Evolutionary conservation across 2,888 invertebrate genomes (phyloP), one percentile per base, ranked within the genome.

Genomic region (Imbricaverruca yamaguchii): DNA sequence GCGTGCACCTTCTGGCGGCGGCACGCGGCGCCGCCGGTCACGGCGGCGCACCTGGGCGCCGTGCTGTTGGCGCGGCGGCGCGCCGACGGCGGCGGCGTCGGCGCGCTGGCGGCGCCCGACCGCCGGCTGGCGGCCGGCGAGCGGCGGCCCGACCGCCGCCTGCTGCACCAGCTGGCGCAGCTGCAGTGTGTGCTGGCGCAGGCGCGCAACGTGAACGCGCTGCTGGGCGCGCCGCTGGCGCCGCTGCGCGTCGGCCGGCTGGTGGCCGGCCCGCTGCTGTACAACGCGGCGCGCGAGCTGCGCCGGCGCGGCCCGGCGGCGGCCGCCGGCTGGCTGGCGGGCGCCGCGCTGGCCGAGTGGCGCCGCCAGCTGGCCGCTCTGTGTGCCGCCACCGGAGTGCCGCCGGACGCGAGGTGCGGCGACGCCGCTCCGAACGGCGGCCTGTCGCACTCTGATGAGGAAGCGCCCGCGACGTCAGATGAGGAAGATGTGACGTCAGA

Each of bases 301-400:
- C 13, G 56, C n/a, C n/a, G 82, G 83, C 23, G 80, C 87, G 15
- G 87, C 89, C 65, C 89, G 91, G 77, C 89, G 92, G 39, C 6
- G 61, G 56, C 80, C 81, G 67, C 57, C 81, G 25, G 88, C 91
- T 81, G 92, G 92, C 0, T 92, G 93, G 25, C 90, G 92, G 21
- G 89, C 93, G 80, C 92, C 92, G 9, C 93, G 21, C 74, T 74
- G 74, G 21, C 6, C 10, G 74, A 55, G 74, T 74, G 74, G 74
- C 15, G 21, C 18, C 53, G 53, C 3, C 9, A 21, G 74, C 53
- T 74, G 74, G 53, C 15, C 21, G 21, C 8, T 0, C 55, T 74
- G 13, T 74, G 74, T 13, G 53, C 21, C 7, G 74, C 55, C 3
- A 10, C 53, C 18, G 74, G 55, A 2, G 55, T 74, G 74, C 21